phyloP scores from a whole-genome alignment of 2,888 invertebrate species.

The Trilocha varians region DNA sequence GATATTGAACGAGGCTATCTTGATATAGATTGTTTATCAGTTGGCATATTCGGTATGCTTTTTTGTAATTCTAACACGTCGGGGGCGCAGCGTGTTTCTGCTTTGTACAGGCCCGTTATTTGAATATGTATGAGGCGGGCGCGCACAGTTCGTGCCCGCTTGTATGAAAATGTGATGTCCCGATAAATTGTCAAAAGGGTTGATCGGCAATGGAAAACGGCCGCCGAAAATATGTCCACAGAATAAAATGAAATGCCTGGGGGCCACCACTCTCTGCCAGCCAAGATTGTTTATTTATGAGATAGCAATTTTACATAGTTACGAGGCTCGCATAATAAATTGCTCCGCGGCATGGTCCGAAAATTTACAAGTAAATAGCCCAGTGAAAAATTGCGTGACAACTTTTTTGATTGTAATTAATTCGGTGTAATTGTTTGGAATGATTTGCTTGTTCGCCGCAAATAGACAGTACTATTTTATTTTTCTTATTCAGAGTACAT shows the following conservation, averaged over 20 bases:
- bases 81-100: conserved; percentile 52
- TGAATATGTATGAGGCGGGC: conserved; percentile 67
- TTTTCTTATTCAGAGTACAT: too few relatives aligned
- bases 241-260: conserved; percentile 38
- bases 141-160: conserved; percentile 47
- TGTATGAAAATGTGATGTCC: conserved; percentile 68
- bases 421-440: neutral
- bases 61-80: conserved; percentile 65
- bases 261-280: conserved; percentile 29
- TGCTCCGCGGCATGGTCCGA: neutral
- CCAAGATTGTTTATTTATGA: conserved; percentile 40
- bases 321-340: conserved; percentile 2
- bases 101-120: conserved; percentile 58
- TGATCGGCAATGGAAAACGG: conserved; percentile 60
- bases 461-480: too few relatives aligned
- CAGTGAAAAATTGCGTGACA: neutral
- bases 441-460: neutral
- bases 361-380: neutral
- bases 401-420: neutral
- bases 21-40: conserved; percentile 47
- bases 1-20: conserved; percentile 15
- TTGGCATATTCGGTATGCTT: conserved; percentile 36
- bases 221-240: conserved; percentile 44
- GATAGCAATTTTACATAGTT: conserved; percentile 10
- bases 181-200: conserved; percentile 71